A percentile compares a stretch with the other conserved stretches of the same genome.
These are phyloP conservation scores for Sarcophaga variegata DNA, from an alignment of 2,888 invertebrate species.

Conservation along the genomic window DNA sequence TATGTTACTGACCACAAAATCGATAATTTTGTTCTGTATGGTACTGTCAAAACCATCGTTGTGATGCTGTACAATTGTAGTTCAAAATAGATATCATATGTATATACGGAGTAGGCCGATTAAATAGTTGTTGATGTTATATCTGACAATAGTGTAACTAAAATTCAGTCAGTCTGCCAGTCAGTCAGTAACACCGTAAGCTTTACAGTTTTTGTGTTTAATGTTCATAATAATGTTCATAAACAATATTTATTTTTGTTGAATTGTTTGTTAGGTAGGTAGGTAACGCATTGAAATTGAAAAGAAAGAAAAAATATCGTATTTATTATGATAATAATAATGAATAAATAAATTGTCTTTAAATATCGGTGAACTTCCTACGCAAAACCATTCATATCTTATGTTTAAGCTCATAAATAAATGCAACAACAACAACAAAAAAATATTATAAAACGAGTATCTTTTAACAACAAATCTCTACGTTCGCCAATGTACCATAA, in stretches of 20 bases:
- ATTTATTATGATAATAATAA: background rate
- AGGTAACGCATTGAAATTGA: background rate
- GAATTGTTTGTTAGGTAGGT: too few relatives aligned
- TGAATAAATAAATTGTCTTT: slow-evolving; percentile 54
- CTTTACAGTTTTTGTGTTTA: background rate
- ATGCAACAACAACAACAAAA: slow-evolving; percentile 14
- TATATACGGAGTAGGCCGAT: too few relatives aligned
- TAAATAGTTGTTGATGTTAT: too few relatives aligned
- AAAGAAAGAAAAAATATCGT: slow-evolving; percentile 26
- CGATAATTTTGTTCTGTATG: too few relatives aligned
- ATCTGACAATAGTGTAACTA: too few relatives aligned
- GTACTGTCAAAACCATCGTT: too few relatives aligned
- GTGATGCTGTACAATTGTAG: too few relatives aligned
- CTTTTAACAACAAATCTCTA: slow-evolving; percentile 31
- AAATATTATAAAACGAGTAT: background rate
- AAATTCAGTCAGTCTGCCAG: too few relatives aligned
- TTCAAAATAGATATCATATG: too few relatives aligned
- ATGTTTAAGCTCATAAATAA: slow-evolving; percentile 59
- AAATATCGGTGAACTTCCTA: slow-evolving; percentile 66
- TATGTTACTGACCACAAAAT: too few relatives aligned
- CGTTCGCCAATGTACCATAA: slow-evolving; percentile 10
- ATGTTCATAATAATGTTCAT: slow-evolving; percentile 1
- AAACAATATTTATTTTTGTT: slow-evolving; percentile 32
- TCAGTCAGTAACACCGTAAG: too few relatives aligned
- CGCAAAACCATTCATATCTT: slow-evolving; percentile 61